Conservation (phyloP, 1,140 invertebrate genomes). For the Cardiocondyla obscurior region DNA sequence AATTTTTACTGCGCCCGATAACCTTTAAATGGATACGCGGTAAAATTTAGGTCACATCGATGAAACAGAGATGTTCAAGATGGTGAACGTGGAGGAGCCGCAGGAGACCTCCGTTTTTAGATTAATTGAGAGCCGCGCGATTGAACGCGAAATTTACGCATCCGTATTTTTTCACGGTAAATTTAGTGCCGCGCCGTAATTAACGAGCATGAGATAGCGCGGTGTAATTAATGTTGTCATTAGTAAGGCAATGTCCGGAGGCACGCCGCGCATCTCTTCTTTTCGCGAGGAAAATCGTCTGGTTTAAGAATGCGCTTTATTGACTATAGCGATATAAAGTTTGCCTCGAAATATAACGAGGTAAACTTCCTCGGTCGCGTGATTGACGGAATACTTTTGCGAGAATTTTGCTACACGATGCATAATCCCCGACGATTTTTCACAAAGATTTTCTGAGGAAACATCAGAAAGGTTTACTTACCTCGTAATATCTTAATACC, state of each 20-base stretch:
- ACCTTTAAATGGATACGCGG: not conserved
- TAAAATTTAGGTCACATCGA: not conserved
- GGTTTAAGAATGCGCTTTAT: not conserved
- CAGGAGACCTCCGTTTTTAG: not conserved
- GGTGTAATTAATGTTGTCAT: slow-evolving; percentile 64
- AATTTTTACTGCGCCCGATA: not conserved
- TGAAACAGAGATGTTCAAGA: not conserved
- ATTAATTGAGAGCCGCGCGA: slow-evolving; percentile 21
- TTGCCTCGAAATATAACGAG: slow-evolving; percentile 24
- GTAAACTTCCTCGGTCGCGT: not conserved
- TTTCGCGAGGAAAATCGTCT: slow-evolving; percentile 36
- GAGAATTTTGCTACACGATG: not conserved
- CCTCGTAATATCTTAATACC: not conserved
- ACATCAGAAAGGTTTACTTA: not conserved
- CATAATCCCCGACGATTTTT: not conserved
- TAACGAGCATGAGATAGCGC: slow-evolving; percentile 56
- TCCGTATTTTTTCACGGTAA: slow-evolving; percentile 25
- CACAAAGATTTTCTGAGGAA: not conserved
- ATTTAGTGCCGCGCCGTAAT: slow-evolving; percentile 49
- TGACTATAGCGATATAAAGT: not conserved
- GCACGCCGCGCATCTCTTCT: slow-evolving; percentile 30
- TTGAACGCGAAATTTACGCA: slow-evolving; percentile 38
- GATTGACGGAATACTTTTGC: slow-evolving; percentile 19
- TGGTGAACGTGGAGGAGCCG: not conserved
- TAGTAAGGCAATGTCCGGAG: slow-evolving; percentile 14